Conservation (phyloP, 2,113 vertebrate species). For the Epinephelus moara region DNA sequence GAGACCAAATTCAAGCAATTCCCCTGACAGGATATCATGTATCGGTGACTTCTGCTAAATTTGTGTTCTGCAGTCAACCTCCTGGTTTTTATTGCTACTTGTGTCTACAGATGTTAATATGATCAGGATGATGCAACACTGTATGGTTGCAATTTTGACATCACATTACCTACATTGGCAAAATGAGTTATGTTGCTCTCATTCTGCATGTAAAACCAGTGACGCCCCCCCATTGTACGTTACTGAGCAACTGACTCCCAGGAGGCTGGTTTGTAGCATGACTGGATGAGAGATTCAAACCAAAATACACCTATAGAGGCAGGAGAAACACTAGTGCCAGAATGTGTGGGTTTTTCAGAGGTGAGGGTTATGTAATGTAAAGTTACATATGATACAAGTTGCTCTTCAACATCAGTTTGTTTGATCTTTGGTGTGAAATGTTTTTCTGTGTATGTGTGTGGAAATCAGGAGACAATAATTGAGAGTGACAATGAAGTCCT, state of each 20-base stretch:
- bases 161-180: slow-evolving; percentile 59
- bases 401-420: slow-evolving; percentile 35
- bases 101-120: slow-evolving; percentile 68
- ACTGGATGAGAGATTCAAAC: slow-evolving; percentile 67
- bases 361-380: slow-evolving; percentile 69
- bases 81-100: slow-evolving; percentile 62
- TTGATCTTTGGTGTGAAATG: slow-evolving; percentile 43
- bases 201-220: slow-evolving; percentile 63
- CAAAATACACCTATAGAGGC: slow-evolving; percentile 69
- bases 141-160: slow-evolving; percentile 54
- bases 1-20: slow-evolving; percentile 69
- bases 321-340: slow-evolving; percentile 52
- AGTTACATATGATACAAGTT: slow-evolving; percentile 51
- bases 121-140: slow-evolving; percentile 58
- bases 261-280: slow-evolving; percentile 63
- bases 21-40: slow-evolving; percentile 69
- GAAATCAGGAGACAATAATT: slow-evolving; percentile 86
- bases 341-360: slow-evolving; percentile 73
- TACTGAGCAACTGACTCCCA: slow-evolving; percentile 78
- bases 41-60: slow-evolving; percentile 70
- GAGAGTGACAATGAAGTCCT: slow-evolving; percentile 90
- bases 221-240: slow-evolving; percentile 63
- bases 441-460: slow-evolving; percentile 53
- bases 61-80: slow-evolving; percentile 62
- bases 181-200: slow-evolving; percentile 66